Conservation (phyloP, 2,888 invertebrate genomes). For the Trisateles emortualis region DNA sequence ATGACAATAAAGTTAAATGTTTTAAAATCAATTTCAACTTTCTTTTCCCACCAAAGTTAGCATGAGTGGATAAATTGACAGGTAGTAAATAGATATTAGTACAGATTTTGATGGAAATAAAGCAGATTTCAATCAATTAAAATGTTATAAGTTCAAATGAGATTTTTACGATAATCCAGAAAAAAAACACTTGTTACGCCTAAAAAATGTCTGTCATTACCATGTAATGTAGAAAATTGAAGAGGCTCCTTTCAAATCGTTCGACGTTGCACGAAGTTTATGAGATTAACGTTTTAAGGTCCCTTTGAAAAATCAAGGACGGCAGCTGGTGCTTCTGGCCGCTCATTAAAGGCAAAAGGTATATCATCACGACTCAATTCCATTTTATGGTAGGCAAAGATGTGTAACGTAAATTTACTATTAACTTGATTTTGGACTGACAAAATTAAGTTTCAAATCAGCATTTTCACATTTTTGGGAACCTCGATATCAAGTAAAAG, state of each 20-base stretch:
- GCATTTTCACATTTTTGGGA: background rate
- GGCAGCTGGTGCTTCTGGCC: constrained; percentile 10
- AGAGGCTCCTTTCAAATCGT: constrained; percentile 19
- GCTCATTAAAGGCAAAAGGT: constrained; percentile 26
- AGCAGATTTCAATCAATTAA: constrained; percentile 10
- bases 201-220: constrained; percentile 10
- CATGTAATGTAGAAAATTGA: constrained; percentile 18
- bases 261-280: constrained; percentile 30
- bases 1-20: too few species aligned
- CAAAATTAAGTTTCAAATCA: background rate
- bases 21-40: too few species aligned
- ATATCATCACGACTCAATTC: constrained; percentile 11
- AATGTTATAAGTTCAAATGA: background rate
- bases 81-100: too few species aligned
- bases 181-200: constrained; percentile 1
- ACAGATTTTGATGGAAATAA: too few species aligned
- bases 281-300: constrained; percentile 33
- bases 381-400: constrained; percentile 10
- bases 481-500: background rate
- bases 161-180: background rate
- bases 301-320: constrained; percentile 40
- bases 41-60: too few species aligned
- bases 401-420: constrained; percentile 3
- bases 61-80: too few species aligned
- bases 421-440: background rate